phyloP scores from a whole-genome alignment of 2,888 invertebrate genomes.

The Steromphala cineraria region DNA sequence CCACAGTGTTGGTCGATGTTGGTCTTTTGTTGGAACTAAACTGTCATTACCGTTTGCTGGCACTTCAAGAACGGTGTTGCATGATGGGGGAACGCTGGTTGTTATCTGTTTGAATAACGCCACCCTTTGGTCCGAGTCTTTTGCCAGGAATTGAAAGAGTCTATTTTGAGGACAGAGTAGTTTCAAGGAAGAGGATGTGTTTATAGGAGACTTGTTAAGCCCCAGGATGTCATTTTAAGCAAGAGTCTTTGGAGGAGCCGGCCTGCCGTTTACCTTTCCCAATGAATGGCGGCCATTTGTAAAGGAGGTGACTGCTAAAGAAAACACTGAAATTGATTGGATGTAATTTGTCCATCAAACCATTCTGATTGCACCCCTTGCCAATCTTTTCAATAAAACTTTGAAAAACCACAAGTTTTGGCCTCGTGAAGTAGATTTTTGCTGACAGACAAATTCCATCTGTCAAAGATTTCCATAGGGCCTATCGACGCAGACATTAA shows the following conservation, averaged over 20 bases:
- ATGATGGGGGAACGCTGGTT: neutral
- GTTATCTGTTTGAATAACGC: neutral
- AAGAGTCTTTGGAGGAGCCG: neutral
- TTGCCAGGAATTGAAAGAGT: slow-evolving; percentile 2
- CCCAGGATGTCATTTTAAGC: slow-evolving; percentile 11
- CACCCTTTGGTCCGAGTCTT: neutral
- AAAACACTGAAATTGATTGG: slow-evolving; percentile 18
- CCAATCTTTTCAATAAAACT: slow-evolving; percentile 7
- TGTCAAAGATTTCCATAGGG: neutral
- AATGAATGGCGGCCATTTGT: slow-evolving; percentile 11
- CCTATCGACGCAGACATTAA: neutral
- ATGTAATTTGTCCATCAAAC: slow-evolving; percentile 17
- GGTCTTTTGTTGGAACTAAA: slow-evolving; percentile 14
- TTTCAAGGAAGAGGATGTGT: neutral
- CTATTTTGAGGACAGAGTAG: neutral
- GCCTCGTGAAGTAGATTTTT: neutral
- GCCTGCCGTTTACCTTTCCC: slow-evolving; percentile 1
- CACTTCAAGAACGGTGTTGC: neutral
- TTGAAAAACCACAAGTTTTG: neutral
- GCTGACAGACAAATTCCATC: neutral
- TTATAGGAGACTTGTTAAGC: neutral
- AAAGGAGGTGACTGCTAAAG: slow-evolving; percentile 11
- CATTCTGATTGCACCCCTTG: neutral
- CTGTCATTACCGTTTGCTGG: neutral
- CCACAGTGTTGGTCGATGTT: neutral